Conservation (phyloP, 2,113 vertebrate genomes). For the human (Homo sapiens) region DNA sequence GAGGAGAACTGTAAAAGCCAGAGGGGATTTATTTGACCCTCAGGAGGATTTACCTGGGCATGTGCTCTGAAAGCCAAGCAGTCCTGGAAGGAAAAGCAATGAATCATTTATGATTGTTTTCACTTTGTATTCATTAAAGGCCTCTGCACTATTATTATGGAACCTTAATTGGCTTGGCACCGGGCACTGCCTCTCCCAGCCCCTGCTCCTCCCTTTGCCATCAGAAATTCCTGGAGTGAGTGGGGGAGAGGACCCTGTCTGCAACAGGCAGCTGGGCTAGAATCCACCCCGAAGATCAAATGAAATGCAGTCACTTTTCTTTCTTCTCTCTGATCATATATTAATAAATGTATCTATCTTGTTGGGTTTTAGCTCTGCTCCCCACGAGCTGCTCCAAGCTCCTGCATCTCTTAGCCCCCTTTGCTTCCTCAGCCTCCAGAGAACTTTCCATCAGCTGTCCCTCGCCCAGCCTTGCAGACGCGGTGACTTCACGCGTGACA, state of each 20-base stretch:
- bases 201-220: not conserved
- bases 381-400: fast-evolving
- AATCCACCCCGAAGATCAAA: conserved; percentile 66
- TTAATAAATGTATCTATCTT: conserved; percentile 76
- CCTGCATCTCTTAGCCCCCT: conserved; percentile 24
- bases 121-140: conserved; percentile 71
- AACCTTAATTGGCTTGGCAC: conserved; percentile 73
- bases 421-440: not conserved
- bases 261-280: conserved; percentile 47
- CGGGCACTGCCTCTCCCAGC: not conserved
- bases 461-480: not conserved
- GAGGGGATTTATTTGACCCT: not conserved
- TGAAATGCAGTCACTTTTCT: not conserved
- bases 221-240: conserved; percentile 66
- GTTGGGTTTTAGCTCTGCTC: not conserved
- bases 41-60: not conserved
- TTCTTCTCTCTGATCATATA: conserved; percentile 70
- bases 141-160: conserved; percentile 69
- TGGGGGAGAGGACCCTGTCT: not conserved
- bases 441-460: not conserved
- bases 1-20: not conserved
- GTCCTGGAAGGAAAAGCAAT: conserved; percentile 56
- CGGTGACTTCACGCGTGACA: not conserved
- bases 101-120: conserved; percentile 79
- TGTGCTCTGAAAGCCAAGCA: conserved; percentile 53